Evolutionary conservation across 1,140 invertebrate species (phyloP), one percentile per base, ranked within the genome.

Genomic region (Drosophila triauraria): DNA sequence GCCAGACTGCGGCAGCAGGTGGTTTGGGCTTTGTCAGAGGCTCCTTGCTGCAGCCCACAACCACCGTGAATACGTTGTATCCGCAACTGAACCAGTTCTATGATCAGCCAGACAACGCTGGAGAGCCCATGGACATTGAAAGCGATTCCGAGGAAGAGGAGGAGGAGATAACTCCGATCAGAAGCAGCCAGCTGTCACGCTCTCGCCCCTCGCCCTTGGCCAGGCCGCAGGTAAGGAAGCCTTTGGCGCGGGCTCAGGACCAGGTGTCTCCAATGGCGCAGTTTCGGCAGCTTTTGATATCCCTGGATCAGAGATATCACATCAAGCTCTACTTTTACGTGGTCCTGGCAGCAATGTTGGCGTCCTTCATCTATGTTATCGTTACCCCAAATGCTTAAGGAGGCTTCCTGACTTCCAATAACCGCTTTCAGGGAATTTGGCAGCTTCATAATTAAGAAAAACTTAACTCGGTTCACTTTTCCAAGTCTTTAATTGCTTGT

Each of bases 221-320:
- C 7, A 78, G 78, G 9, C 78, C 75, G 15, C 68, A 78, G 61
- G 15, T 20, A 6, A 60, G 56, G 10, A n/a, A 64, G 17, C 40
- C 60, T 1, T 23, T 61, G 1, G 53, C 54, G 17, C 38, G 30
- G 23, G 46, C 44, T 10, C 50, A 51, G 2, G 44, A 60, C 0
- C 15, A 61, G 4, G 54, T 46, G 20, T 46, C 65, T 4, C 80
- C 62, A 0, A 70, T 68, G 51, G 15, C 65, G 12, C 82, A 86
- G 15, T 83, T 87, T 46, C 53, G 58, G 6, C 56, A 59, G 17
- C 51, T 91, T n/a, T 3, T 75, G 0, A 44, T 47, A 20, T 70
- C 81, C 2, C 23, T 91, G 46, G 68, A 92, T 30, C 78, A 63
- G 10, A 76, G 77, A 68, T 92, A 91, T 60, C 75, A 92, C 54